phyloP scores from a whole-genome alignment of 1,140 invertebrate species.

The Drosophila ananassae region DNA sequence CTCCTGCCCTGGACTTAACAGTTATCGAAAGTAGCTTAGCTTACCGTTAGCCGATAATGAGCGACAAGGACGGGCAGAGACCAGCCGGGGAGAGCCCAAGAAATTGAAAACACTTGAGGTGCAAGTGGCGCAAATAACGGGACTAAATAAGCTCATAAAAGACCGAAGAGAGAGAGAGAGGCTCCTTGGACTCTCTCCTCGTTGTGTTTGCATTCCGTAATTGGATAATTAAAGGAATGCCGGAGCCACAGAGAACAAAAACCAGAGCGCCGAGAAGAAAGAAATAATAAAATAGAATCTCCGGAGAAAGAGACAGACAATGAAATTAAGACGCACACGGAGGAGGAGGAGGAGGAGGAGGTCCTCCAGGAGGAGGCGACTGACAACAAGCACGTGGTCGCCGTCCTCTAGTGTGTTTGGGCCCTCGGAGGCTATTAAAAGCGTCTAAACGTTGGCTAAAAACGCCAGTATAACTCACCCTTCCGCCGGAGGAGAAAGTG shows the following conservation, averaged over 20 bases:
- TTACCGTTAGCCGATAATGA: slow-evolving; percentile 26
- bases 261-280: slow-evolving; percentile 5
- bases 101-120: slow-evolving; percentile 58
- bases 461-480: slow-evolving; percentile 69
- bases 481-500: slow-evolving; percentile 8
- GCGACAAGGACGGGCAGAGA: neutral
- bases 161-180: slow-evolving; percentile 19
- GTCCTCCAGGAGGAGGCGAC: slow-evolving; percentile 20
- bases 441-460: slow-evolving; percentile 78
- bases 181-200: neutral
- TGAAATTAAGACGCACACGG: slow-evolving; percentile 20
- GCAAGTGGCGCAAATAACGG: slow-evolving; percentile 28
- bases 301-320: slow-evolving; percentile 17
- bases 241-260: slow-evolving; percentile 42
- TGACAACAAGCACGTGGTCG: slow-evolving; percentile 50
- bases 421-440: slow-evolving; percentile 67
- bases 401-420: slow-evolving; percentile 15
- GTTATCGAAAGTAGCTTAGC: slow-evolving; percentile 67
- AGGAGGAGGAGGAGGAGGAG: neutral
- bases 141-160: slow-evolving; percentile 63
- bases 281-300: slow-evolving; percentile 22
- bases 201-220: slow-evolving; percentile 66
- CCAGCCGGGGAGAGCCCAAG: slow-evolving; percentile 6
- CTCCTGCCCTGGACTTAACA: slow-evolving; percentile 28
- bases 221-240: slow-evolving; percentile 81